These are phyloP conservation scores for Salvator merianae DNA, from an alignment of 2,113 vertebrate species.

Conservation along the genomic window DNA sequence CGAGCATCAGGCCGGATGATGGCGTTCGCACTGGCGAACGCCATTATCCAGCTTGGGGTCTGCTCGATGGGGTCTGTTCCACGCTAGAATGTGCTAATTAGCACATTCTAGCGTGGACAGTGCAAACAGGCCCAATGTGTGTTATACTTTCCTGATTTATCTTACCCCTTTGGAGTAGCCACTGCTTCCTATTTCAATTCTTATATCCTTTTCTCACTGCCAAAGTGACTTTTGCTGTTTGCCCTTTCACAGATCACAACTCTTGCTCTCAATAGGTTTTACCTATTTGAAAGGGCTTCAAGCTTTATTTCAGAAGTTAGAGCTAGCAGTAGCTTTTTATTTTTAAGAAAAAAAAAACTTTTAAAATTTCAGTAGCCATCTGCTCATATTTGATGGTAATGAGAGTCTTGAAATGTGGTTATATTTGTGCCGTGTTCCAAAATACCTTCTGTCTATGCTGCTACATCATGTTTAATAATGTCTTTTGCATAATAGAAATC, in stretches of 20 bases:
- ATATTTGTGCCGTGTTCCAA: conserved; percentile 57
- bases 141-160: not conserved
- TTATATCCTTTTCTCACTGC: conserved; percentile 11
- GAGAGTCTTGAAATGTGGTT: conserved; percentile 57
- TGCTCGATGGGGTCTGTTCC: no score
- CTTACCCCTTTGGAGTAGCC: not conserved
- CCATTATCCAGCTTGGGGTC: no score
- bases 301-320: conserved; percentile 61
- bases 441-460: conserved; percentile 55
- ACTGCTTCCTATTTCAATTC: conserved; percentile 18
- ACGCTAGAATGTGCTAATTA: no score
- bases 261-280: conserved; percentile 12
- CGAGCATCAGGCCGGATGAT: no score
- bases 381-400: conserved; percentile 66
- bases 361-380: conserved; percentile 45
- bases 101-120: no score
- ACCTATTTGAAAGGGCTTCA: conserved; percentile 44
- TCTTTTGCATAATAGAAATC: conserved; percentile 41
- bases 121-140: no score
- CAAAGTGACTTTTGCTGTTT: conserved; percentile 13
- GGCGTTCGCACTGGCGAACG: no score
- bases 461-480: conserved; percentile 56
- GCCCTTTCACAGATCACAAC: conserved; percentile 46
- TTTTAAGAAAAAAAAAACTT: not conserved
- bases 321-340: conserved; percentile 28